Conservation (phyloP, 2,797 vertebrate genomes). For the Coendou prehensilis region DNA sequence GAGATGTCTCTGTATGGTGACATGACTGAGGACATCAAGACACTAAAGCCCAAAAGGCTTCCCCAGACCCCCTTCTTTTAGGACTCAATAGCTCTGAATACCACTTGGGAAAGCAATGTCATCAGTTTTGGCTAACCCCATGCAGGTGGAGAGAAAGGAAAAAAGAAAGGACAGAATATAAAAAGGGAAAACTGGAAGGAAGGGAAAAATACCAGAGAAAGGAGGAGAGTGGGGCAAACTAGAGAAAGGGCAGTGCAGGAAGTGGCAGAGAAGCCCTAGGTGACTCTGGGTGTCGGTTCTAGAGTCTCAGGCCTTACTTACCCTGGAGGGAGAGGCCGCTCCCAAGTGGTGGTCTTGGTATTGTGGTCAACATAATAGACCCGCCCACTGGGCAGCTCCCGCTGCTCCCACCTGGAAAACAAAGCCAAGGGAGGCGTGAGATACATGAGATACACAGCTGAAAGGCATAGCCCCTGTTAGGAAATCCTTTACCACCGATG, state of each 20-base stretch:
- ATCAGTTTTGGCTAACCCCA: not conserved
- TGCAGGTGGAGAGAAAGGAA: not conserved
- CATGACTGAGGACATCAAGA: not conserved
- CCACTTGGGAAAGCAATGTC: not conserved
- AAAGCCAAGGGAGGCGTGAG: constrained; percentile 45
- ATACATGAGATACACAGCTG: not conserved
- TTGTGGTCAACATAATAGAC: constrained; percentile 99
- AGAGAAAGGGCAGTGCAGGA: not conserved
- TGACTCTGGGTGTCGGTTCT: not conserved
- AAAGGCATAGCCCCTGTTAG: not conserved
- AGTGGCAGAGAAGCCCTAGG: not conserved
- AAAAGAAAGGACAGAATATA: not conserved
- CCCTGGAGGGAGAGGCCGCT: constrained; percentile 98
- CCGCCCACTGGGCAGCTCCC: constrained; percentile 96
- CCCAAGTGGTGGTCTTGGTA: constrained; percentile 99
- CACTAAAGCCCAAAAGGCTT: not conserved
- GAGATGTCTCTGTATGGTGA: not conserved
- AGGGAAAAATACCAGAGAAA: not conserved
- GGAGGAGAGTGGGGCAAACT: not conserved
- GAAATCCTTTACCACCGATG: not conserved
- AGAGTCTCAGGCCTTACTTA: constrained; percentile 90
- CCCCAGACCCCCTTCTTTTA: not conserved
- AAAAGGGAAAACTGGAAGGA: not conserved
- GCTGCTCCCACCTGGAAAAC: constrained; percentile 96
- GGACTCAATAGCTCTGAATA: not conserved